A percentile compares a stretch with the other conserved stretches of the same genome.
Evolutionary conservation across 2,113 vertebrate genomes (phyloP).

Genomic region (Melanerpes aurifrons): DNA sequence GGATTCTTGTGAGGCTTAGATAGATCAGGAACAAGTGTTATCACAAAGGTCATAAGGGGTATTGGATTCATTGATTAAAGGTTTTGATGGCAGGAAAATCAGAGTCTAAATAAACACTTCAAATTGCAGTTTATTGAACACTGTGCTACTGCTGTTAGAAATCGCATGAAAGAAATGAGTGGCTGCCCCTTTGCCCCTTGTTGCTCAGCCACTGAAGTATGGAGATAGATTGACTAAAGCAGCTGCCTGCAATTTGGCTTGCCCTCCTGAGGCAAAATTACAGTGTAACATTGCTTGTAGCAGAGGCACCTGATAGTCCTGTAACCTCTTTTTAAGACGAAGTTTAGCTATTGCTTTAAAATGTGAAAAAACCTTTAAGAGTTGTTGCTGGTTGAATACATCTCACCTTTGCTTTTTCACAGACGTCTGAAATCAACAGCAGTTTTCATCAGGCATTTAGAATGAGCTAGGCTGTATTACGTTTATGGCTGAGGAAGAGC

Average conservation of each 20-base stretch:
- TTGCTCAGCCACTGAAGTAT: neutral
- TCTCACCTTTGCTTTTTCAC: neutral
- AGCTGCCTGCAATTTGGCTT: neutral
- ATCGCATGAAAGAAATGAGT: neutral
- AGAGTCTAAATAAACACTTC: neutral
- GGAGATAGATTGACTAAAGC: neutral
- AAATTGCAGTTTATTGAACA: neutral
- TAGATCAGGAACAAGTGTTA: neutral
- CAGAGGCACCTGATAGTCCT: neutral
- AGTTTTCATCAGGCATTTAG: neutral
- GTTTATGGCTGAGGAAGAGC: neutral
- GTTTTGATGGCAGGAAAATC: neutral
- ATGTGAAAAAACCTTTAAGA: fast-evolving
- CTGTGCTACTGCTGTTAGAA: neutral
- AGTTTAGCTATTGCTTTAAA: neutral
- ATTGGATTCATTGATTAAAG: neutral
- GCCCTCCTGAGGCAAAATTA: neutral
- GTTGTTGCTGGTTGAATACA: neutral
- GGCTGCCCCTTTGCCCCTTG: neutral
- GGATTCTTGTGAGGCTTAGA: neutral
- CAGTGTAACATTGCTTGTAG: fast-evolving
- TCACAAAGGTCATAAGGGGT: neutral
- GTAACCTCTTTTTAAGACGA: neutral
- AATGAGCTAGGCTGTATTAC: fast-evolving
- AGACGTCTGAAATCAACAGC: neutral